phyloP scores from a whole-genome alignment of 2,888 invertebrate species.

The Linnaemya vulpina region DNA sequence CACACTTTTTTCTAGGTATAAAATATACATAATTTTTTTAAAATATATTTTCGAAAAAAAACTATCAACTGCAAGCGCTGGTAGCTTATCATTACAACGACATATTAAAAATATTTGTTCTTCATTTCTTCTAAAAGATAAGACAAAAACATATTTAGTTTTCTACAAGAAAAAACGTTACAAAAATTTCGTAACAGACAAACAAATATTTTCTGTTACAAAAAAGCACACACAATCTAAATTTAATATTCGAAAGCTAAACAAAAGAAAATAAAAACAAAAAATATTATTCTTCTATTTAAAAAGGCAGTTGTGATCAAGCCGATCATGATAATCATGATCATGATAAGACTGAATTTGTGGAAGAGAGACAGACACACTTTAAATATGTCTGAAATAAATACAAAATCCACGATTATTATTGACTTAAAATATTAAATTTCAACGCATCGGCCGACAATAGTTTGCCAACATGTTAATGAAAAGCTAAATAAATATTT shows the following conservation, averaged over 20 bases:
- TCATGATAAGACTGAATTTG: conserved; percentile 43
- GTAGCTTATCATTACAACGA: conserved; percentile 49
- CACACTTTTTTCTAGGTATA: too few species aligned
- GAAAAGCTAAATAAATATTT: conserved; percentile 64
- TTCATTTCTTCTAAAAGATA: conserved; percentile 54
- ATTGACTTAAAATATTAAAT: conserved; percentile 49
- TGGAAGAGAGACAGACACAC: conserved; percentile 9
- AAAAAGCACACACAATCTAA: not conserved
- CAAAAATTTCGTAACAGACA: conserved; percentile 47
- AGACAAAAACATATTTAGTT: conserved; percentile 17
- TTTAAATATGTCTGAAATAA: conserved; percentile 4
- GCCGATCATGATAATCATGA: conserved; percentile 4
- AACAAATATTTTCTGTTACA: conserved; percentile 43
- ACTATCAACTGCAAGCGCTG: not conserved
- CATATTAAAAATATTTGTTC: conserved; percentile 18
- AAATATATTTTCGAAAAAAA: not conserved
- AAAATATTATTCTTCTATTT: too few species aligned
- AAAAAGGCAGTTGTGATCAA: conserved; percentile 6
- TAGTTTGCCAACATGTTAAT: conserved; percentile 59
- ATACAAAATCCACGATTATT: conserved; percentile 46
- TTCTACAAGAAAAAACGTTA: conserved; percentile 24
- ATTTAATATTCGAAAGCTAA: not conserved
- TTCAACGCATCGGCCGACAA: conserved; percentile 19
- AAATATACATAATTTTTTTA: not conserved
- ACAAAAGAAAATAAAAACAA: conserved; percentile 3